phyloP scores from a whole-genome alignment of 92 coral and sea anemone species.

The Zoanthus sociatus region DNA sequence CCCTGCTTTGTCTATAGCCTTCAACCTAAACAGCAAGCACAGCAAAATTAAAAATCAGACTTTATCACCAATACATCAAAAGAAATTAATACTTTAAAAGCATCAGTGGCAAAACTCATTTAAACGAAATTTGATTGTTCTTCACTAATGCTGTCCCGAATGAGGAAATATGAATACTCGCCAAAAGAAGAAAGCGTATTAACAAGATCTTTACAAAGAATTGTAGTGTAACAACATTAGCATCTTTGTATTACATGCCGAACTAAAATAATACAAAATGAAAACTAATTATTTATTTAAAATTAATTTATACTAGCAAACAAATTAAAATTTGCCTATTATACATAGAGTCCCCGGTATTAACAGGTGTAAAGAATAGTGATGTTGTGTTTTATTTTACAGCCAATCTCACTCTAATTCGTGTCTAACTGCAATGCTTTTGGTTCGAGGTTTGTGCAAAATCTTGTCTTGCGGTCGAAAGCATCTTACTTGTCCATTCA shows the following conservation, averaged over 20 bases:
- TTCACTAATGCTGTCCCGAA: too few species aligned
- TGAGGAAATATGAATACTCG: too few species aligned
- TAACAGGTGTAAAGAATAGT: neutral
- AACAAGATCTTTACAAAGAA: too few species aligned
- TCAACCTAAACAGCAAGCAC: constrained; percentile 56
- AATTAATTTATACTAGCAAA: neutral
- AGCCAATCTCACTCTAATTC: neutral
- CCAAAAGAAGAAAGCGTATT: too few species aligned
- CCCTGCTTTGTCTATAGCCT: constrained; percentile 74
- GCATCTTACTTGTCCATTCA: constrained; percentile 72
- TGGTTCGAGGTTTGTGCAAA: neutral
- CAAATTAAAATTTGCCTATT: neutral
- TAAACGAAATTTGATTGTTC: too few species aligned
- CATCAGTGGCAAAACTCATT: too few species aligned
- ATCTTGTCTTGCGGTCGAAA: neutral
- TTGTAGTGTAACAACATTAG: too few species aligned
- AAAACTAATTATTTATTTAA: too few species aligned
- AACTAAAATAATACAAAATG: too few species aligned
- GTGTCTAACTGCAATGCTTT: neutral
- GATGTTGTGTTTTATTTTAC: neutral
- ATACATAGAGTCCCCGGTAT: neutral
- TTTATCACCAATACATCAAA: neutral
- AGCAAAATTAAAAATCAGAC: neutral
- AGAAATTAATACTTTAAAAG: too few species aligned
- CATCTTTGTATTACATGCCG: too few species aligned